Conservation (phyloP, 2,888 invertebrate species). For the Oxystoma pomonae region DNA sequence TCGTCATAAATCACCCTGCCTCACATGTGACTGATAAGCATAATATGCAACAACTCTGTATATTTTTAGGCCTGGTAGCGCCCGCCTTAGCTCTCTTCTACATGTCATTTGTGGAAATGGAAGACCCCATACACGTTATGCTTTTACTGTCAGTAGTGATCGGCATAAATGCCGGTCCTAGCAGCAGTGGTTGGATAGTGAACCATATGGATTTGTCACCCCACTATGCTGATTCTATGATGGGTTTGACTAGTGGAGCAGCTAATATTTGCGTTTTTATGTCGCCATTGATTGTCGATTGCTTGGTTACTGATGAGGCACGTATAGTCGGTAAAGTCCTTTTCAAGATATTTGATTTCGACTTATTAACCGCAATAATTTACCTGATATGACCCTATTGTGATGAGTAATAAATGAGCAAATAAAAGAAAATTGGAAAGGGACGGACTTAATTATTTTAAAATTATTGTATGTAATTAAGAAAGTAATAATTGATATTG, state of each 20-base stretch:
- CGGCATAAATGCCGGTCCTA: constrained; percentile 63
- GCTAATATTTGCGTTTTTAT: constrained; percentile 74
- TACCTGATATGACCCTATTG: too few species aligned
- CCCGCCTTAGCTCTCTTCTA: background rate
- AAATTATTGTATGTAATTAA: too few species aligned
- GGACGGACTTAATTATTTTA: too few species aligned
- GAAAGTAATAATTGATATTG: too few species aligned
- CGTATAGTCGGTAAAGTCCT: constrained; percentile 29
- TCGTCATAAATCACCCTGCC: too few species aligned
- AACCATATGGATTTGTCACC: constrained; percentile 83
- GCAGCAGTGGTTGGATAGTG: constrained; percentile 68
- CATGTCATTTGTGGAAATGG: background rate
- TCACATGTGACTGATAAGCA: too few species aligned
- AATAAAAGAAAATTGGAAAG: too few species aligned
- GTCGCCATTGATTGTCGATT: constrained; percentile 66
- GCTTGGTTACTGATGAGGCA: constrained; percentile 65
- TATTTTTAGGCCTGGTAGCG: background rate
- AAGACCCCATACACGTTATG: constrained; percentile 50
- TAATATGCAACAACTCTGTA: too few species aligned
- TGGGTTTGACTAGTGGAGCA: constrained; percentile 78
- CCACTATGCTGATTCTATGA: constrained; percentile 74
- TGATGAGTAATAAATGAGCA: too few species aligned
- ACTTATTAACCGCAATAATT: too few species aligned
- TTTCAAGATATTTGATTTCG: background rate
- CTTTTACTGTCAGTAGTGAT: constrained; percentile 65